phyloP scores from a whole-genome alignment of 2,888 invertebrate species.

The Ormyrus rosae region DNA sequence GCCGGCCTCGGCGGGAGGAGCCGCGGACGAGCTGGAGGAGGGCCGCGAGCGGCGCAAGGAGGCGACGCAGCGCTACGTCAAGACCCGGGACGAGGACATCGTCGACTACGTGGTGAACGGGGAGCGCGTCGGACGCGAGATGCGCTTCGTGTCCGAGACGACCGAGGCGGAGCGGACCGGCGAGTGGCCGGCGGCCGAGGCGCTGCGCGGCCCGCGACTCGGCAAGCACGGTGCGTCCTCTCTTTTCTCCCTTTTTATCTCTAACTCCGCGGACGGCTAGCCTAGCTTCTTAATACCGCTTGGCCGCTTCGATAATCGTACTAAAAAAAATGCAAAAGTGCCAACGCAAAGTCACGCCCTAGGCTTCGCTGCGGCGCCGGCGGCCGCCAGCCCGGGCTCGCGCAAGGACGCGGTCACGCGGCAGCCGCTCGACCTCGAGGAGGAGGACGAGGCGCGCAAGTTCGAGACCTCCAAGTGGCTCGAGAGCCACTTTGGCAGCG shows the following conservation, averaged over 20 bases:
- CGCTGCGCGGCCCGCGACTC: slow-evolving; percentile 58
- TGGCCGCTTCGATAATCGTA: neutral
- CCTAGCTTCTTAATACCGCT: neutral
- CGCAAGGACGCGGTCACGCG: slow-evolving; percentile 87
- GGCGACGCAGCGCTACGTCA: slow-evolving; percentile 80
- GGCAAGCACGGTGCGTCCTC: slow-evolving; percentile 49
- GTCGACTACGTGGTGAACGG: slow-evolving; percentile 91
- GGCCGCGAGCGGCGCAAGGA: slow-evolving; percentile 75
- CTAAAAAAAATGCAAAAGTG: neutral
- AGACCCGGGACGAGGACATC: slow-evolving; percentile 88
- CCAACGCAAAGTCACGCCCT: neutral
- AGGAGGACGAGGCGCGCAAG: slow-evolving; percentile 92
- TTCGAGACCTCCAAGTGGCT: slow-evolving; percentile 94
- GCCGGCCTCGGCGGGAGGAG: slow-evolving; percentile 71
- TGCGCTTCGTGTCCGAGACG: slow-evolving; percentile 88
- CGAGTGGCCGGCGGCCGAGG: slow-evolving; percentile 69
- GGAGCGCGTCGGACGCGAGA: slow-evolving; percentile 86
- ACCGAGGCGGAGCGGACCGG: slow-evolving; percentile 86
- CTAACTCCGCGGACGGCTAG: neutral
- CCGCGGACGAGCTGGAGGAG: slow-evolving; percentile 72
- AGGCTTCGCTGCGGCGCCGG: slow-evolving; percentile 15
- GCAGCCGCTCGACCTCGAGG: slow-evolving; percentile 89
- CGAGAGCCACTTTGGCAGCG: slow-evolving; percentile 93
- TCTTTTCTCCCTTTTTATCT: no score
- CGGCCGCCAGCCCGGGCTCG: neutral